Evolutionary conservation across 2,888 invertebrate genomes (phyloP).

Genomic region (Xanthostigma xanthostigma): DNA sequence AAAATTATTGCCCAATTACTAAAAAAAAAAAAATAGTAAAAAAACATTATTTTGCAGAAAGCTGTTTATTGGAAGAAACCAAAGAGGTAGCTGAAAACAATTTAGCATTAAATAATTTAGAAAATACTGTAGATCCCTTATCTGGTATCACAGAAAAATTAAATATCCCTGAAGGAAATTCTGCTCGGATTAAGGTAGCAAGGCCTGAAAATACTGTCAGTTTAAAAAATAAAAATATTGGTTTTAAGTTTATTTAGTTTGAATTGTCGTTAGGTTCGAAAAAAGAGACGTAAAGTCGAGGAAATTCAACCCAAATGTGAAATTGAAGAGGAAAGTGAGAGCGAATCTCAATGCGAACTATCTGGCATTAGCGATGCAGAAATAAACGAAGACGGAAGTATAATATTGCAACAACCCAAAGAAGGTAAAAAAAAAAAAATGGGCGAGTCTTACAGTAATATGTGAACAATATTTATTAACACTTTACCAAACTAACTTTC

Average conservation of each 20-base stretch:
- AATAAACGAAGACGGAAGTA: conserved; percentile 24
- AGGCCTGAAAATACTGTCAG: not conserved
- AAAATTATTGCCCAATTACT: not conserved
- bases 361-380: conserved; percentile 19
- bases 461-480: no score
- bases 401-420: conserved; percentile 15
- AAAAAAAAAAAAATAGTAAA: not conserved
- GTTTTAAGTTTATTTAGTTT: no score
- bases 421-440: no score
- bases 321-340: not conserved
- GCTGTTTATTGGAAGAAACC: not conserved
- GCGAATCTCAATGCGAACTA: conserved; percentile 9
- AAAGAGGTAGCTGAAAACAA: no score
- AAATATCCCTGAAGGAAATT: no score
- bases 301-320: not conserved
- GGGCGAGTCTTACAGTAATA: no score
- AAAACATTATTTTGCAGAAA: not conserved
- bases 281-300: not conserved
- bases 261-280: not conserved
- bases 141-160: no score
- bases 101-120: no score
- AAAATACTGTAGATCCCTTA: no score
- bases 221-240: not conserved
- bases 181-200: not conserved
- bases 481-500: no score